Conservation (phyloP, 2,797 vertebrate species). For the Enteromius mattozi region DNA sequence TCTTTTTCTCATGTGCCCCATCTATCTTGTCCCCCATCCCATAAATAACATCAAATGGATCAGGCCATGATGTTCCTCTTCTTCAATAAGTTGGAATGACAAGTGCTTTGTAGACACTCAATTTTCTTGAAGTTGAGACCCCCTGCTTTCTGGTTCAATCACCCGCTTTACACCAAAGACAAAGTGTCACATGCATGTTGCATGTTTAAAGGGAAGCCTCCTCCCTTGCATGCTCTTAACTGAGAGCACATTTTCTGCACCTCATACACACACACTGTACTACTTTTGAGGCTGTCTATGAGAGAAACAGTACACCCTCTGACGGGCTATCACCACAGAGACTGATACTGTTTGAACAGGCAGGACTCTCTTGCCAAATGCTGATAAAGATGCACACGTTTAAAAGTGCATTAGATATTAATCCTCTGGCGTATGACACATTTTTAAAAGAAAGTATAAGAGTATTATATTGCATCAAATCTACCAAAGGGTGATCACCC, state of each 20-base stretch:
- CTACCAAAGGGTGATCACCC: not conserved
- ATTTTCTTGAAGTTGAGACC: conserved; percentile 3
- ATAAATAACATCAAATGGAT: not conserved
- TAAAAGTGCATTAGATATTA: not conserved
- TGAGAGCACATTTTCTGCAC: conserved; percentile 52
- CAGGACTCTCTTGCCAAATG: not conserved
- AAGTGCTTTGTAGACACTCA: conserved; percentile 38
- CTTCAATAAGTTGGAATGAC: conserved; percentile 10
- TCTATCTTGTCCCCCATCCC: conserved; percentile 38
- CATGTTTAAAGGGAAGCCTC: conserved; percentile 12
- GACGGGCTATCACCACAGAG: not conserved
- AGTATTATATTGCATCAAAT: not conserved
- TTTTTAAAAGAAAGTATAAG: not conserved
- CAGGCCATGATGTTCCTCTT: not conserved
- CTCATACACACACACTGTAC: conserved; percentile 53
- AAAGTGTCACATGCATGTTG: conserved; percentile 33
- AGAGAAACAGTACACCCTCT: conserved; percentile 10
- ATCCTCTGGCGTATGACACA: not conserved
- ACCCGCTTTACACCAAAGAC: conserved; percentile 26
- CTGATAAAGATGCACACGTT: not conserved
- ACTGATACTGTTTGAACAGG: not conserved
- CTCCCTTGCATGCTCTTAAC: conserved; percentile 37
- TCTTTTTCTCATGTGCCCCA: not conserved
- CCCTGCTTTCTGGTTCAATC: conserved; percentile 28
- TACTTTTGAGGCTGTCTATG: conserved; percentile 24